Percentiles rank a stretch among this genome's conserved stretches.
phyloP scores from a whole-genome alignment of 2,113 vertebrate genomes.

The Tonatia bakeri region DNA sequence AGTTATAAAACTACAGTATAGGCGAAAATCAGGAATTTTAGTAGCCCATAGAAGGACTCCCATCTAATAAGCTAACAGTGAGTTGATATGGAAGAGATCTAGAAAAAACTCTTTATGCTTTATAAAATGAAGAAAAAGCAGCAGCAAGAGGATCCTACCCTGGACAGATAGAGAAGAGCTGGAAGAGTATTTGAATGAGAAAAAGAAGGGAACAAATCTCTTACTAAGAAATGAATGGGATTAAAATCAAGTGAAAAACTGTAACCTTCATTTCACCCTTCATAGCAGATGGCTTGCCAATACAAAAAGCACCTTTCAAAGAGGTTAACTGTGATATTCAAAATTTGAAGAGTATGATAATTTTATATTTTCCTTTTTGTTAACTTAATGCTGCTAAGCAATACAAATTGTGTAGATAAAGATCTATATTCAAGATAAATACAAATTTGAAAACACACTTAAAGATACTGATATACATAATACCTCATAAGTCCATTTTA shows the following conservation, averaged over 20 bases:
- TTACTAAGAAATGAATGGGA: neutral
- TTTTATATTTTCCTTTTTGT: neutral
- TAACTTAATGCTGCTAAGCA: neutral
- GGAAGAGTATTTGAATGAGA: neutral
- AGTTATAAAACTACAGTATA: neutral
- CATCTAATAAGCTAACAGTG: neutral
- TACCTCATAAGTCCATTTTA: neutral
- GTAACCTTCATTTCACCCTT: fast-evolving
- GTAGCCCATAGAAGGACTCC: neutral
- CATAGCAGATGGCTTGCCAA: neutral
- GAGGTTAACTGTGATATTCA: neutral
- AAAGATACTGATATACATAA: neutral
- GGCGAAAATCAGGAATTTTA: neutral
- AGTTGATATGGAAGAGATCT: neutral
- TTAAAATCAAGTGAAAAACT: neutral
- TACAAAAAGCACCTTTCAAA: neutral
- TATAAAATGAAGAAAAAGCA: neutral
- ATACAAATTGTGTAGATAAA: neutral
- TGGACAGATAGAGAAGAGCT: neutral
- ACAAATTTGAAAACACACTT: neutral
- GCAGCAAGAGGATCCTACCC: neutral
- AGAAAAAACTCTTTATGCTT: neutral
- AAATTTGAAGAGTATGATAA: neutral
- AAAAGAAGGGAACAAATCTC: neutral
- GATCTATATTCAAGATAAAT: neutral